These are phyloP conservation scores for Pelochelys cantorii DNA, from an alignment of 2,797 vertebrate genomes.

Conservation along the genomic window DNA sequence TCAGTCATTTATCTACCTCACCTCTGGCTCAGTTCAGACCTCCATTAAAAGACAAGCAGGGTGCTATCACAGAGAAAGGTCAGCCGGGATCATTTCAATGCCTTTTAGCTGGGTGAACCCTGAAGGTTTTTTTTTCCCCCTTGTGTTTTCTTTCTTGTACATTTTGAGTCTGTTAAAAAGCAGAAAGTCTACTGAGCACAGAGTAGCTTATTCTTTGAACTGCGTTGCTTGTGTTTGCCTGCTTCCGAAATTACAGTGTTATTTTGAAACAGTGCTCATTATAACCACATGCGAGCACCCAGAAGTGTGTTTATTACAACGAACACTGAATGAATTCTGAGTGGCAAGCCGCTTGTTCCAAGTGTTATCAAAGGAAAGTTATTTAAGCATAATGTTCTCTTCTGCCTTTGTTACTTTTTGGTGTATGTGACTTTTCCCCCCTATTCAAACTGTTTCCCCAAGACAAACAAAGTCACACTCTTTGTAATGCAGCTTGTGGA, in stretches of 20 bases:
- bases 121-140: conserved; percentile 30
- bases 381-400: background rate
- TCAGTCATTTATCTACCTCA: conserved; percentile 73
- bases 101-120: conserved; percentile 66
- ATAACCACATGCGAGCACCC: background rate
- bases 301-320: conserved; percentile 35
- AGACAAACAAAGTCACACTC: background rate
- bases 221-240: conserved; percentile 27
- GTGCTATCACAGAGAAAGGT: conserved; percentile 71
- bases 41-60: conserved; percentile 51
- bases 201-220: conserved; percentile 34
- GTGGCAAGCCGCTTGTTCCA: conserved; percentile 15
- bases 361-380: conserved; percentile 33
- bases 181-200: fast-evolving
- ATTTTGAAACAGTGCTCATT: conserved; percentile 24
- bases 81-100: conserved; percentile 68
- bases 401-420: conserved; percentile 12
- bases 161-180: background rate
- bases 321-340: background rate
- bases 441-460: background rate
- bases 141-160: background rate
- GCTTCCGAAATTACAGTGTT: conserved; percentile 37
- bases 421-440: background rate
- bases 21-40: conserved; percentile 67
- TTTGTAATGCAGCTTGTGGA: background rate